phyloP scores from a whole-genome alignment of 2,113 vertebrate genomes.

The Catharus minimus region DNA sequence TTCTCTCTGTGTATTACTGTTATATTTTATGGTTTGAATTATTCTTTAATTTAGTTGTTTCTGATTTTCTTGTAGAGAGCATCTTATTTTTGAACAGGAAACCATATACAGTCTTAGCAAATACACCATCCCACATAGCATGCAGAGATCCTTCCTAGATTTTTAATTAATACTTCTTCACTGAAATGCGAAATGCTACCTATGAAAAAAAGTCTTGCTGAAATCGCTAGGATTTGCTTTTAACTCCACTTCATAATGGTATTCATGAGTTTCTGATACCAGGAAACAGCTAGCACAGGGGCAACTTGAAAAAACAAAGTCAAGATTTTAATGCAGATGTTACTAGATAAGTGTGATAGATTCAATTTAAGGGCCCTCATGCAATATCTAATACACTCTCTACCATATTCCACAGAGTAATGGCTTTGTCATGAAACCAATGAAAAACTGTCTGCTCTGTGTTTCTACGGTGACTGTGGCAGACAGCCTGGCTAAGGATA shows the following conservation, averaged over 20 bases:
- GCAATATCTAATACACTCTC: neutral
- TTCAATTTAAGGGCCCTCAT: neutral
- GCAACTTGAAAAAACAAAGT: neutral
- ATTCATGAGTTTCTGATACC: neutral
- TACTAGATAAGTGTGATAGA: neutral
- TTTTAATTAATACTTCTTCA: neutral
- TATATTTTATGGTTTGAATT: neutral
- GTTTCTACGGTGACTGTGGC: conserved; percentile 51
- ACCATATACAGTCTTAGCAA: neutral
- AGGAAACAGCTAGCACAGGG: neutral
- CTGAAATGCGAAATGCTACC: neutral
- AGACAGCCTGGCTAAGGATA: conserved; percentile 57
- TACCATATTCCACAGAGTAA: conserved; percentile 56
- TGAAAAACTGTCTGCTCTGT: conserved; percentile 72
- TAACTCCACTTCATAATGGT: neutral
- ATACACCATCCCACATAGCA: neutral
- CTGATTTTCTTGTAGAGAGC: neutral
- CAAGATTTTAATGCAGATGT: neutral
- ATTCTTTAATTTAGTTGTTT: neutral
- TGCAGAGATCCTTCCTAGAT: neutral
- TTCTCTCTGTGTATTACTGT: neutral
- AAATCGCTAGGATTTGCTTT: neutral
- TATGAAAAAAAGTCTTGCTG: neutral
- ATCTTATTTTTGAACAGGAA: neutral
- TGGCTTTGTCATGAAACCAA: conserved; percentile 72